Evolutionary conservation across 2,888 invertebrate genomes (phyloP).

Genomic region (Plutella xylostella): DNA sequence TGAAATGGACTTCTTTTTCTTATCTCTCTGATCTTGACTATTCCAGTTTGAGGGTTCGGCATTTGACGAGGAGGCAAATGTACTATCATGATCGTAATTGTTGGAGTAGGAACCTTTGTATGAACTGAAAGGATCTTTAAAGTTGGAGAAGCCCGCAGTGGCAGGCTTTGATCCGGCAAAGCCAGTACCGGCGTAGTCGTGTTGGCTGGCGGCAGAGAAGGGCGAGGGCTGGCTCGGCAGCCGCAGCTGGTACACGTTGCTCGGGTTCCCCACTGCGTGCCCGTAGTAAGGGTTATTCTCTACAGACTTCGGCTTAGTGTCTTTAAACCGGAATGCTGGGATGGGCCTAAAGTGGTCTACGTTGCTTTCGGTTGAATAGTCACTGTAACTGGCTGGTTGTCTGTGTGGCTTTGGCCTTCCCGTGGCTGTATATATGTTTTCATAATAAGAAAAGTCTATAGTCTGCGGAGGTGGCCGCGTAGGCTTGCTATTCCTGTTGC

Average conservation of each 20-base stretch:
- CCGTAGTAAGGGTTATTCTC: constrained; percentile 20
- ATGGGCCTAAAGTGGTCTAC: constrained; percentile 37
- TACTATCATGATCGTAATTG: constrained; percentile 47
- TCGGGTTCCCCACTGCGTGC: constrained; percentile 28
- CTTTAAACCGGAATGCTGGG: constrained; percentile 39
- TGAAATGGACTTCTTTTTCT: constrained; percentile 55
- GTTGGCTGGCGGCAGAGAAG: constrained; percentile 47
- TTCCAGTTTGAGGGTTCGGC: too few species aligned
- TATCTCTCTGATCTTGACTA: constrained; percentile 30
- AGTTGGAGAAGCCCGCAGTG: constrained; percentile 30
- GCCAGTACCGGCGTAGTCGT: constrained; percentile 43
- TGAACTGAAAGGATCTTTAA: constrained; percentile 38
- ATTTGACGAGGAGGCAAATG: constrained; percentile 46
- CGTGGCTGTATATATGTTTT: constrained; percentile 41
- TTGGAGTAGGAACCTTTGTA: constrained; percentile 37
- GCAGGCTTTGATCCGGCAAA: constrained; percentile 25
- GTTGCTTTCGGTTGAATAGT: constrained; percentile 26
- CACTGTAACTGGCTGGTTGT: constrained; percentile 25
- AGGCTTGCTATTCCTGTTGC: constrained; percentile 33
- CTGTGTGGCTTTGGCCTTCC: constrained; percentile 30
- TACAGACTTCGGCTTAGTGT: constrained; percentile 30
- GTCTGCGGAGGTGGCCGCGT: constrained; percentile 17
- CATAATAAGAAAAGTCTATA: constrained; percentile 51
- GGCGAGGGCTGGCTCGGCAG: constrained; percentile 38
- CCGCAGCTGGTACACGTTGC: constrained; percentile 30